Conservation (phyloP, 2,113 vertebrate genomes). For the Coryphaenoides rupestris region DNA sequence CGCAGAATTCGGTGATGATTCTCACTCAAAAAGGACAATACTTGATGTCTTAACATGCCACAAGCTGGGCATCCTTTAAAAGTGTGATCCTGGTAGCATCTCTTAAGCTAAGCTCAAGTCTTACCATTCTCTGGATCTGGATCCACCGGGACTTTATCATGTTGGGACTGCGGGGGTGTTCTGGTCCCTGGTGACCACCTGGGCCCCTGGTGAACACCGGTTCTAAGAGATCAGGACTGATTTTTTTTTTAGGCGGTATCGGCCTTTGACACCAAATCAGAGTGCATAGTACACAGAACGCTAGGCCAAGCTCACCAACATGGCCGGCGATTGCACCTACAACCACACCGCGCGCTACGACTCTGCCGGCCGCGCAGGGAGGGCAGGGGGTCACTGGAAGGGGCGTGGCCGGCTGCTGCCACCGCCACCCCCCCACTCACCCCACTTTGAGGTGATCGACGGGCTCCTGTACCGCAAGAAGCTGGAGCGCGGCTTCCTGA, state of each 20-base stretch:
- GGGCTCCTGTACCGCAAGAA: constrained; percentile 76
- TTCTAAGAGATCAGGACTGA: background rate
- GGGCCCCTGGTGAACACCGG: background rate
- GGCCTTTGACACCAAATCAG: constrained; percentile 10
- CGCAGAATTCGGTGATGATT: too few relatives aligned
- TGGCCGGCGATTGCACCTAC: constrained; percentile 66
- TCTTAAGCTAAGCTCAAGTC: too few relatives aligned
- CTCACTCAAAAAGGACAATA: too few relatives aligned
- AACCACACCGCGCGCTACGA: constrained; percentile 37
- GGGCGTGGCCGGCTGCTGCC: constrained; percentile 32
- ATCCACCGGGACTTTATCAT: constrained; percentile 50
- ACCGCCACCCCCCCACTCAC: too few relatives aligned
- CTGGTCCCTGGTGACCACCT: constrained; percentile 6
- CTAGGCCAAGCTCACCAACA: constrained; percentile 51
- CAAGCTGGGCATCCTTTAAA: too few relatives aligned
- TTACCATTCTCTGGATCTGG: too few relatives aligned
- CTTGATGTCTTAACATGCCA: too few relatives aligned
- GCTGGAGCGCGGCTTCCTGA: constrained; percentile 72
- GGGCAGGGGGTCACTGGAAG: constrained; percentile 16
- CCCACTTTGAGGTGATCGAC: constrained; percentile 72
- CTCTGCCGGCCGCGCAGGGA: constrained; percentile 30
- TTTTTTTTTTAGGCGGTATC: background rate
- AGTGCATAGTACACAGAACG: constrained; percentile 9
- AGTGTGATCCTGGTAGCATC: too few relatives aligned
- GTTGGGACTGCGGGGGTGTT: constrained; percentile 41